Percentiles rank a stretch among this genome's conserved stretches.
These are phyloP conservation scores for Furnarius figulus DNA, from an alignment of 2,113 vertebrate genomes.

Conservation along the genomic window DNA sequence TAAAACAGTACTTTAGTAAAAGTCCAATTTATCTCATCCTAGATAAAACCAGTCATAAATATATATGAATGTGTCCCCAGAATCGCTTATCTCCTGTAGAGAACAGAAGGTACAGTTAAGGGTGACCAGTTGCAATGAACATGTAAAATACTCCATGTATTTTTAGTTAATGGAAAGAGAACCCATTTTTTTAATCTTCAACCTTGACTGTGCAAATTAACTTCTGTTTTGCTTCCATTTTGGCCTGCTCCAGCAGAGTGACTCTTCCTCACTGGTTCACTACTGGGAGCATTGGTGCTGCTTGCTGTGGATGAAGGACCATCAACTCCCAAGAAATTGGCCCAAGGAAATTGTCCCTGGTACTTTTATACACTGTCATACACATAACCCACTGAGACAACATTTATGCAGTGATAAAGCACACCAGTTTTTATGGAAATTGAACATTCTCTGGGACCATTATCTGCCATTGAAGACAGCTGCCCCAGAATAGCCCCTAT, in stretches of 20 bases:
- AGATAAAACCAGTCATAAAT: not conserved
- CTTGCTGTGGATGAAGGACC: not conserved
- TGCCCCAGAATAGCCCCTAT: not conserved
- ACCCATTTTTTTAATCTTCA: not conserved
- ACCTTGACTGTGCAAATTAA: not conserved
- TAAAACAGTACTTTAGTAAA: not conserved
- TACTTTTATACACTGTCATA: not conserved
- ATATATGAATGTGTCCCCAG: not conserved
- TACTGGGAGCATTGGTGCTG: not conserved
- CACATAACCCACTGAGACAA: not conserved
- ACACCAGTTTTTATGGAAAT: not conserved
- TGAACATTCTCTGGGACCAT: not conserved
- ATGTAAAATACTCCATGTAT: not conserved
- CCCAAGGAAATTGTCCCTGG: not conserved
- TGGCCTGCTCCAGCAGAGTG: not conserved
- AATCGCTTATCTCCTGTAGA: not conserved
- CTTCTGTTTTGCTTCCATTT: not conserved
- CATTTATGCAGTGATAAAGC: not conserved
- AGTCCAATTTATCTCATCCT: not conserved
- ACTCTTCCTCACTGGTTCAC: not conserved
- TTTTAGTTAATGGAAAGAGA: not conserved
- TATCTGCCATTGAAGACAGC: not conserved
- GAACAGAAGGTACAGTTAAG: not conserved
- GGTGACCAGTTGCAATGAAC: not conserved
- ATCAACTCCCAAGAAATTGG: not conserved